These are phyloP conservation scores for Engraulis encrasicolus DNA, from an alignment of 2,113 vertebrate genomes.

Conservation along the genomic window DNA sequence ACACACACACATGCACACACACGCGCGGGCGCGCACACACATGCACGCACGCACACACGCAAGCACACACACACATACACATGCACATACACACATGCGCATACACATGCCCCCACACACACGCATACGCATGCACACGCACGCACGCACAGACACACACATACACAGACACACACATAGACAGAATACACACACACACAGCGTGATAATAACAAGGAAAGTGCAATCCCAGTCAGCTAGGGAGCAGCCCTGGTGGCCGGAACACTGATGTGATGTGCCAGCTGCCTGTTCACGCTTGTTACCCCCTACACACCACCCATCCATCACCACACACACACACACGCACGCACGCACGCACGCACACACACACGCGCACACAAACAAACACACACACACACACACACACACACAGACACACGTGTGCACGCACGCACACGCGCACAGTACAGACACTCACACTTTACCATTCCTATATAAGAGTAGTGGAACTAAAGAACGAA, in stretches of 20 bases:
- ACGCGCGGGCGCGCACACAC: neutral
- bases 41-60: neutral
- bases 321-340: neutral
- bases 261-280: neutral
- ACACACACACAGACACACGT: no score
- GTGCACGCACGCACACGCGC: no score
- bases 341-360: no score
- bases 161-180: neutral
- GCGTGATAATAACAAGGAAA: no score
- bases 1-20: neutral
- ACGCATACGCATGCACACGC: neutral
- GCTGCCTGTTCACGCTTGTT: neutral
- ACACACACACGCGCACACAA: no score
- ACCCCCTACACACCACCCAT: neutral
- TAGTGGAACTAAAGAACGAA: no score
- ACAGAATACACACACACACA: no score
- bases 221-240: neutral
- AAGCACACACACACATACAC: neutral
- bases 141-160: no score
- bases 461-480: no score
- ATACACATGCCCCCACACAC: neutral
- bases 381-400: no score
- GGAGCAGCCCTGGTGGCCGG: neutral
- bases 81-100: neutral
- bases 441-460: no score